These are phyloP conservation scores for Leptopilina myrica DNA, from an alignment of 2,888 invertebrate genomes.

Conservation along the genomic window DNA sequence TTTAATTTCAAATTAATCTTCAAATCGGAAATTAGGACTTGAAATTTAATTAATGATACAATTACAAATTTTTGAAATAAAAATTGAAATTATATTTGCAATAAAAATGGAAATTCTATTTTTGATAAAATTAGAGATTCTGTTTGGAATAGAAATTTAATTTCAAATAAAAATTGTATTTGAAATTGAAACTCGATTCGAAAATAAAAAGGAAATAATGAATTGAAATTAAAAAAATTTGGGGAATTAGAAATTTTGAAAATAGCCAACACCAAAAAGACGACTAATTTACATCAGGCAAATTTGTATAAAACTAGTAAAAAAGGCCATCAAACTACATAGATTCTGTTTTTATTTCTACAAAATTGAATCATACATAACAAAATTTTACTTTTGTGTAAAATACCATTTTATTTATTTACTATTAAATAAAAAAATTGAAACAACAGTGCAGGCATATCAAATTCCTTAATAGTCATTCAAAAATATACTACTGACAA, in stretches of 20 bases:
- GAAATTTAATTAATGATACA: too few species aligned
- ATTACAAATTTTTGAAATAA: not conserved
- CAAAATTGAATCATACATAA: constrained; percentile 2
- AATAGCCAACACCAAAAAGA: constrained; percentile 11
- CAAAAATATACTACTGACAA: not conserved
- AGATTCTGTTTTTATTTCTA: constrained; percentile 21
- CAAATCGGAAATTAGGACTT: too few species aligned
- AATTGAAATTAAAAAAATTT: not conserved
- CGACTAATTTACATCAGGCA: not conserved
- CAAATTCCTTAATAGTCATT: not conserved
- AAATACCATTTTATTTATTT: not conserved
- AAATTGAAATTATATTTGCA: not conserved
- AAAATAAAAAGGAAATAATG: not conserved
- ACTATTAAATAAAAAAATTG: not conserved
- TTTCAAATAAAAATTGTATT: not conserved
- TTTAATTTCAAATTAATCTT: too few species aligned
- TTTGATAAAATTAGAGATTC: too few species aligned
- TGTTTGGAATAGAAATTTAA: not conserved
- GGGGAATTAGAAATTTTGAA: not conserved
- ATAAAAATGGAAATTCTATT: too few species aligned
- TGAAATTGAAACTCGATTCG: not conserved
- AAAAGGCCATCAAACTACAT: not conserved
- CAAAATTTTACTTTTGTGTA: not conserved
- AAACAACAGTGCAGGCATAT: not conserved
- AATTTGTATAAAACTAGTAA: too few species aligned